phyloP scores from a whole-genome alignment of 1,140 invertebrate genomes.

The Sinonovacula constricta region DNA sequence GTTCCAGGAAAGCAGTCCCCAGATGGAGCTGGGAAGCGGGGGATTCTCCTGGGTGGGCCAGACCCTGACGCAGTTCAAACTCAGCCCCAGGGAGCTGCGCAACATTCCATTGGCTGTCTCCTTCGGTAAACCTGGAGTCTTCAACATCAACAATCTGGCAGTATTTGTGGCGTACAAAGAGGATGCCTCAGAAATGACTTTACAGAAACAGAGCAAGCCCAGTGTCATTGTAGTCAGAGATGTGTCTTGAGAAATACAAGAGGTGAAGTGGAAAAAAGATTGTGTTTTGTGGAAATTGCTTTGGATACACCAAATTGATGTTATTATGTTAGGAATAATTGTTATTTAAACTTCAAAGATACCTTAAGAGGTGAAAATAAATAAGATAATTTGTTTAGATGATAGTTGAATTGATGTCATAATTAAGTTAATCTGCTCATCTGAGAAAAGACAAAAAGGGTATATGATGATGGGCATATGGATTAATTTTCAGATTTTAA shows the following conservation, averaged over 20 bases:
- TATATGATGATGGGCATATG: no score
- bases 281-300: no score
- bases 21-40: conserved; percentile 13
- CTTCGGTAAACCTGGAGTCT: conserved; percentile 74
- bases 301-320: no score
- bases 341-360: no score
- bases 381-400: no score
- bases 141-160: conserved; percentile 72
- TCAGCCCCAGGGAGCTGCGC: conserved; percentile 60
- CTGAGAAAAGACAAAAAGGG: no score
- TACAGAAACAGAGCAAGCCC: conserved; percentile 71
- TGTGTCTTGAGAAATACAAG: conserved; percentile 18
- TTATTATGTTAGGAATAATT: no score
- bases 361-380: no score
- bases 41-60: conserved; percentile 71
- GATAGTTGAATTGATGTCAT: no score
- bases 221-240: conserved; percentile 69
- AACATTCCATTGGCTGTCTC: conserved; percentile 64
- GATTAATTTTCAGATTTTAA: no score
- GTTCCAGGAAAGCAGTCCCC: conserved; percentile 10
- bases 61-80: conserved; percentile 63
- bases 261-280: no score
- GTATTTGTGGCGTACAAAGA: conserved; percentile 71
- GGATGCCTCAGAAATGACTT: conserved; percentile 70
- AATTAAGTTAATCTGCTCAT: no score